Base-by-base conservation (phyloP, 2,888 invertebrate genomes). In the Phragmatobia fuliginosa region DNA sequence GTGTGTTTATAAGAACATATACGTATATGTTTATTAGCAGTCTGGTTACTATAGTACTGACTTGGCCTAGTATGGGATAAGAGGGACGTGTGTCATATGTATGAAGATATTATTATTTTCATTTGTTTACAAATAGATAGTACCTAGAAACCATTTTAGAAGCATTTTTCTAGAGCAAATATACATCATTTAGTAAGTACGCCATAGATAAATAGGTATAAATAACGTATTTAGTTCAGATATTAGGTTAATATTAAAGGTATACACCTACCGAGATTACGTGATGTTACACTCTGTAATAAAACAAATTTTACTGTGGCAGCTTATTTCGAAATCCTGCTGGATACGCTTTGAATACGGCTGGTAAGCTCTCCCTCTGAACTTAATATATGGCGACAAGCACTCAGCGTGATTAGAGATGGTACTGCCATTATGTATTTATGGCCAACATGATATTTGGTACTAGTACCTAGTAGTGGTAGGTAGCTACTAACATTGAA, bases 311-410 rank as follows among this genome's bases (percentile, higher is more conserved):
- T 79, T 80, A 80, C 75, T 73, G 76, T 70, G 75, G 75, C 72
- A 79, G 81, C 77, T 84, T 83, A 81, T 84, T 84, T 82, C 80
- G 75, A 85, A 85, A 85, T 86, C 77, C 82, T 77, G 77, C 67
- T 78, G 79, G 70, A 78, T 80, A 83, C 84, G 83, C 84, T 89
- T 85, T 85, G 86, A 87, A 88, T 87, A 81, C 78, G 81, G 73
- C 78, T 84, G 81, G 83, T 88, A 88, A 89, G 84, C 86, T 88
- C 83, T 85, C 84, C 83, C 86, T 86, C 84, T 87, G 88, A 91
- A 90, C 88, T 87, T 89, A 92, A 94, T 92, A 91, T 92, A 94
- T 91, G 89, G 91, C 88, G 92, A 91, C 92, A 90, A 89, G 89
- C 93, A 94, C 94, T 94, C 92, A 87, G 87, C 88, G 77, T 89